These are phyloP conservation scores for Takifugu rubripes DNA, from an alignment of 2,797 vertebrate species.

Conservation along the genomic window DNA sequence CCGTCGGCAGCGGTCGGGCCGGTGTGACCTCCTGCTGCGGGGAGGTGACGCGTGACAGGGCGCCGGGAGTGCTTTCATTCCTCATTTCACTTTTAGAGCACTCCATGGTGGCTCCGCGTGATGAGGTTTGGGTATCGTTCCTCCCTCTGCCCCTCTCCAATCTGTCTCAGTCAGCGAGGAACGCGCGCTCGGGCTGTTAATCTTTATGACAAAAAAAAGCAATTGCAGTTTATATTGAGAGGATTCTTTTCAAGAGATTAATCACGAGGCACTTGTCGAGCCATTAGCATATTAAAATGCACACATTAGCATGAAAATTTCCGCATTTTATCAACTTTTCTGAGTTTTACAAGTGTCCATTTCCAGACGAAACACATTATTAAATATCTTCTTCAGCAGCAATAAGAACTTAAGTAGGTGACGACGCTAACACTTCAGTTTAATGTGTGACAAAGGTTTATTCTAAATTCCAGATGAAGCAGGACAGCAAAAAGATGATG, in stretches of 20 bases:
- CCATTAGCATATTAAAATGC: too few species aligned
- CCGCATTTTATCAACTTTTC: too few species aligned
- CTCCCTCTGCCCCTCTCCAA: conserved; percentile 29
- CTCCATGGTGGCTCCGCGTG: conserved; percentile 45
- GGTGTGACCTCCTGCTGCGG: conserved; percentile 40
- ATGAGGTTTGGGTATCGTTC: conserved; percentile 54
- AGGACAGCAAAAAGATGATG: too few species aligned
- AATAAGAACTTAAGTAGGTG: too few species aligned
- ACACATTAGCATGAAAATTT: too few species aligned
- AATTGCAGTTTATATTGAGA: neutral
- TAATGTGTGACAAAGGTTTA: too few species aligned
- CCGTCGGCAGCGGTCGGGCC: conserved; percentile 44
- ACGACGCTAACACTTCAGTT: too few species aligned
- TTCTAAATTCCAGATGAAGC: too few species aligned
- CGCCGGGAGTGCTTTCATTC: conserved; percentile 44
- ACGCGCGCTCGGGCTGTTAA: conserved; percentile 24
- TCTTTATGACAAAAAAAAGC: conserved; percentile 5
- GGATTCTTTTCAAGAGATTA: neutral
- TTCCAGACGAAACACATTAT: too few species aligned
- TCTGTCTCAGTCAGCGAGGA: conserved; percentile 20
- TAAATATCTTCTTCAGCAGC: too few species aligned
- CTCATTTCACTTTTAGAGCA: conserved; percentile 54
- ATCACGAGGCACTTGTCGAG: neutral
- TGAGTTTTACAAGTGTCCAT: too few species aligned
- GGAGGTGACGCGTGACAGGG: conserved; percentile 30